A percentile compares a stretch with the other conserved stretches of the same genome.
phyloP scores from a whole-genome alignment of 2,888 invertebrate species.

The Sinohyriopsis cumingii region DNA sequence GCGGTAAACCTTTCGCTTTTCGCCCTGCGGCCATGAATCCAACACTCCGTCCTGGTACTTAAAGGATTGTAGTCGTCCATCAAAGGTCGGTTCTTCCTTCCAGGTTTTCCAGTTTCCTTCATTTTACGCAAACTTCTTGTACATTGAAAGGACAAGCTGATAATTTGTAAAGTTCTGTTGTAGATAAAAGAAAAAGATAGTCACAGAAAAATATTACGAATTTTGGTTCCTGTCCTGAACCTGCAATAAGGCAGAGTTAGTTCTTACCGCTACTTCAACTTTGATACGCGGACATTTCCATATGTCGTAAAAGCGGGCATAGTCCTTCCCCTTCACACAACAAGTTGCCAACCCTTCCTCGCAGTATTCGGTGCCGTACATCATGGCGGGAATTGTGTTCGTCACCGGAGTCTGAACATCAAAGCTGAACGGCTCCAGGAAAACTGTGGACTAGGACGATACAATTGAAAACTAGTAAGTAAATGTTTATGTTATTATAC shows the following conservation, averaged over 20 bases:
- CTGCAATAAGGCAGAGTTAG: not conserved
- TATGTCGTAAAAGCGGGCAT: slow-evolving; percentile 23
- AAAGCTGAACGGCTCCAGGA: slow-evolving; percentile 26
- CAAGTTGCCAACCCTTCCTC: slow-evolving; percentile 21
- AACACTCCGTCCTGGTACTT: too few species aligned
- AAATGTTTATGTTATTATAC: not conserved
- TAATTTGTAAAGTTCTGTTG: too few species aligned
- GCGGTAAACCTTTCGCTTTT: too few species aligned
- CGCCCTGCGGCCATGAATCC: too few species aligned
- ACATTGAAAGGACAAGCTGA: too few species aligned
- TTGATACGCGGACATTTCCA: slow-evolving; percentile 26
- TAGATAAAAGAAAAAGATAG: too few species aligned
- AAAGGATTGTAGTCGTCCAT: too few species aligned
- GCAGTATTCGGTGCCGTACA: slow-evolving; percentile 29
- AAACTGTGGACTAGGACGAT: slow-evolving; percentile 16
- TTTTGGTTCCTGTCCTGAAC: not conserved
- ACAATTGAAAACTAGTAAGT: slow-evolving; percentile 1
- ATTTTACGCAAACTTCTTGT: too few species aligned
- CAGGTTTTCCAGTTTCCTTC: too few species aligned
- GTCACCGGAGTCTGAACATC: slow-evolving; percentile 6
- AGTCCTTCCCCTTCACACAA: slow-evolving; percentile 24
- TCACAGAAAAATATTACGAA: too few species aligned
- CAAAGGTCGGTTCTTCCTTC: too few species aligned
- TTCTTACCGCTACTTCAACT: slow-evolving; percentile 26
- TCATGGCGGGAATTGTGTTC: slow-evolving; percentile 21